A percentile compares a stretch with the other conserved stretches of the same genome.
Evolutionary conservation across 2,888 invertebrate genomes (phyloP).

Genomic region (Rotaria socialis): DNA sequence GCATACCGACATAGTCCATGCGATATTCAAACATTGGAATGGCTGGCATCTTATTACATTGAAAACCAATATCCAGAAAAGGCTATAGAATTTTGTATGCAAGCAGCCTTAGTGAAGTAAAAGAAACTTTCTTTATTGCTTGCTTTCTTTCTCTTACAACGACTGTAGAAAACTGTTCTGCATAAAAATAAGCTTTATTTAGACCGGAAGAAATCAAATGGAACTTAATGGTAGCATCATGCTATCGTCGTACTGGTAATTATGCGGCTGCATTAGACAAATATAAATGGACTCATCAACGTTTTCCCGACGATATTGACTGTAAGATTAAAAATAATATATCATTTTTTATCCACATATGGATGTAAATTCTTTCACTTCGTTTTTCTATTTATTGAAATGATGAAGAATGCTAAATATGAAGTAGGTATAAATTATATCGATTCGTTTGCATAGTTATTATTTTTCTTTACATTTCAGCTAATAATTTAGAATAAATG

Average conservation of each 20-base stretch:
- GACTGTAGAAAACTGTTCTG: not conserved
- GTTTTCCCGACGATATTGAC: conserved; percentile 89
- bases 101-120: conserved; percentile 43
- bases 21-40: conserved; percentile 73
- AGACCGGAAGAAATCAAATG: conserved; percentile 76
- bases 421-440: too few relatives aligned
- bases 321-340: conserved; percentile 64
- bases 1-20: conserved; percentile 53
- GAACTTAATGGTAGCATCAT: conserved; percentile 78
- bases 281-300: conserved; percentile 77
- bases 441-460: too few relatives aligned
- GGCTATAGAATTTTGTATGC: conserved; percentile 73
- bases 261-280: conserved; percentile 75
- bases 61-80: conserved; percentile 82
- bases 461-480: too few relatives aligned
- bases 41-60: conserved; percentile 81
- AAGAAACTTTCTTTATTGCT: too few relatives aligned
- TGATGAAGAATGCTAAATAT: too few relatives aligned
- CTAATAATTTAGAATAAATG: too few relatives aligned
- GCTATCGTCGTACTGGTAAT: conserved; percentile 75
- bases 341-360: too few relatives aligned
- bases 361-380: too few relatives aligned
- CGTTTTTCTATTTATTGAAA: too few relatives aligned
- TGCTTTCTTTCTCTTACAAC: not conserved
- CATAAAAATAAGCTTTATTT: conserved; percentile 45